These are phyloP conservation scores for Fopius arisanus DNA, from an alignment of 1,140 invertebrate species.

Conservation along the genomic window DNA sequence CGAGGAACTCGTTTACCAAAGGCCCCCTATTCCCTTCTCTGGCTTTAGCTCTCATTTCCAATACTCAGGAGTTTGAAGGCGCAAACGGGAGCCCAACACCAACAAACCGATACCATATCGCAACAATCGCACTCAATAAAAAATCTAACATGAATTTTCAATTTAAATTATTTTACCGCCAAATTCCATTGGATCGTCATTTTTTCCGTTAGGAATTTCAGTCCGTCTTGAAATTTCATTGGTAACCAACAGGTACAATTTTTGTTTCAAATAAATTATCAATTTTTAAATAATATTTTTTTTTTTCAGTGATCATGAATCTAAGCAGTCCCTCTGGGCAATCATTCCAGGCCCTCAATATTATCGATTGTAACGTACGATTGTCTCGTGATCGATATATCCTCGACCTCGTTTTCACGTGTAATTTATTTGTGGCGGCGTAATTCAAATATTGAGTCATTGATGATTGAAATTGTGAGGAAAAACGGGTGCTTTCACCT, in stretches of 20 bases:
- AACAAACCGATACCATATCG: neutral
- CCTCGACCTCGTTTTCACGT: neutral
- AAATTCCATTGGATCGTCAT: too few relatives aligned
- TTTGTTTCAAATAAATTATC: neutral
- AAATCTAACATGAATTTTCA: neutral
- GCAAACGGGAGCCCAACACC: neutral
- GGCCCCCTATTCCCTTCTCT: conserved; percentile 32
- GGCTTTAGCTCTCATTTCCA: conserved; percentile 17
- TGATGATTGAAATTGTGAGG: neutral
- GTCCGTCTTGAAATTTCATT: too few relatives aligned
- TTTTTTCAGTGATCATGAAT: neutral
- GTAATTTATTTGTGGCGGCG: neutral
- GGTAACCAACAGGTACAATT: too few relatives aligned
- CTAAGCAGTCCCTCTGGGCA: neutral
- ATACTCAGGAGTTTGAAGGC: neutral
- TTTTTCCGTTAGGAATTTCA: too few relatives aligned
- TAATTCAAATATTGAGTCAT: neutral
- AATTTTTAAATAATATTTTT: neutral
- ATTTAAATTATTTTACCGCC: neutral
- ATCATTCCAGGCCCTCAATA: neutral
- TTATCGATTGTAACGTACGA: neutral
- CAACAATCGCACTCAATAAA: too few relatives aligned
- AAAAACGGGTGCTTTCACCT: neutral
- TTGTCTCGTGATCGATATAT: neutral
- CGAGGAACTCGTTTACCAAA: conserved; percentile 41